Evolutionary conservation across 2,888 invertebrate genomes (phyloP), one percentile per base, ranked within the genome.

Genomic region (Helicoverpa assulta): DNA sequence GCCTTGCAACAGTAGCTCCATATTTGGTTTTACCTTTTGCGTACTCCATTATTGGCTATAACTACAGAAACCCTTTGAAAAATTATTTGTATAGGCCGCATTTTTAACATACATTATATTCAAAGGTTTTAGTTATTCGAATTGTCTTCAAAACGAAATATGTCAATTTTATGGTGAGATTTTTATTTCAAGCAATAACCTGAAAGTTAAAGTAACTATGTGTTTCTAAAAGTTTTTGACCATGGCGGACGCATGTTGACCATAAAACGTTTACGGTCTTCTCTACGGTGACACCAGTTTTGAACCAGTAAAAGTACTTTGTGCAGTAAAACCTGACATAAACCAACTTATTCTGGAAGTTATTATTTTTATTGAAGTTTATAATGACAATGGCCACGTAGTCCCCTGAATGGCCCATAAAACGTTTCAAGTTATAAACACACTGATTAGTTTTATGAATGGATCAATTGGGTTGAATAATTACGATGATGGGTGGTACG

Each of bases 401-500:
- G 59, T 57, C 57, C 16, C 65, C 26, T 60, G 71, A 74, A 80
- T 76, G 69, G 70, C 55, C 70, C 53, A 78, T 85, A 82, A 85
- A 85, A 73, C 81, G 70, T 70, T 82, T 73, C n/a, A 67, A 80
- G 70, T 70, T 75, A 70, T 62, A 70, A 61, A 64, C 70, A 57
- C 54, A 66, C 63, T 82, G 65, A 81, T 84, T 70, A 80, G 40
- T 84, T 79, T 82, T 77, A 82, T 84, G 81, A 84, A 79, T 84
- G 71, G 73, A 73, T 77, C 63, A 77, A 76, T 77, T 78, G 74
- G 47, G 55, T 74, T 70, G 63, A 72, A 70, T 76, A 70, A 76
- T 76, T 65, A 70, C n/a, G 56, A 29, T 57, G 64, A 16, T 65
- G 68, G 66, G 19, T 69, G 52, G 57, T 18, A 60, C 29, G 60